Percentiles rank a stretch among this genome's conserved stretches.
phyloP scores from a whole-genome alignment of 2,797 vertebrate species.

The Erethizon dorsatum region DNA sequence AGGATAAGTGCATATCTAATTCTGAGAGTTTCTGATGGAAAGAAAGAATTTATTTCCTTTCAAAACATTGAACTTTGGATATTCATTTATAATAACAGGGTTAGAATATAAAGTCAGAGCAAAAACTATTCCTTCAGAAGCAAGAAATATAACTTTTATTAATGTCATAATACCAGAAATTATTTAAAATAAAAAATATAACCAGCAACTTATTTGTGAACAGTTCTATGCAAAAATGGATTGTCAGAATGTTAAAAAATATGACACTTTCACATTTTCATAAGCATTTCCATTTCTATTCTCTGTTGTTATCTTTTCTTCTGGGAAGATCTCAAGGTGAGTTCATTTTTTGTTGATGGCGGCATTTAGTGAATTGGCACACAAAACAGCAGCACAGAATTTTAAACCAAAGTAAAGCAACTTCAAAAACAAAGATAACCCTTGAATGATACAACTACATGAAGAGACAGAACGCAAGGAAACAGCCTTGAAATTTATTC shows the following conservation, averaged over 20 bases:
- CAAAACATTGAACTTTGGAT: not conserved
- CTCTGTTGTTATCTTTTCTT: slow-evolving; percentile 25
- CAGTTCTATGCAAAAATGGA: not conserved
- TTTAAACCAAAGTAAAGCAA: not conserved
- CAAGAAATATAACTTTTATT: not conserved
- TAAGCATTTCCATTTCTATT: slow-evolving; percentile 2
- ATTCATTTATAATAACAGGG: not conserved
- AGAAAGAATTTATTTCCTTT: slow-evolving; percentile 15
- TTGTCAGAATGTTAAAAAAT: slow-evolving; percentile 40
- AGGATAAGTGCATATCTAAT: not conserved
- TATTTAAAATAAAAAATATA: slow-evolving; percentile 63
- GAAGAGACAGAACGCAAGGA: slow-evolving; percentile 23
- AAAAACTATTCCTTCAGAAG: not conserved
- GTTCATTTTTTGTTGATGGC: slow-evolving; percentile 63
- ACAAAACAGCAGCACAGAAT: slow-evolving; percentile 51
- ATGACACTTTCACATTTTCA: slow-evolving; percentile 18
- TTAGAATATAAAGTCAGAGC: not conserved
- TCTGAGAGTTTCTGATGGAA: not conserved
- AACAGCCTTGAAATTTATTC: not conserved
- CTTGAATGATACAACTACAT: not conserved
- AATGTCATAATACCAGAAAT: slow-evolving; percentile 57
- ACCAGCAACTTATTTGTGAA: slow-evolving; percentile 44
- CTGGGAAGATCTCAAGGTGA: slow-evolving; percentile 30
- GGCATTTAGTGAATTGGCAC: not conserved
- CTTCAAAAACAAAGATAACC: slow-evolving; percentile 54